A percentile compares a stretch with the other conserved stretches of the same genome.
These are phyloP conservation scores for Anomalospiza imberbis DNA, from an alignment of 2,797 vertebrate genomes.

Conservation along the genomic window DNA sequence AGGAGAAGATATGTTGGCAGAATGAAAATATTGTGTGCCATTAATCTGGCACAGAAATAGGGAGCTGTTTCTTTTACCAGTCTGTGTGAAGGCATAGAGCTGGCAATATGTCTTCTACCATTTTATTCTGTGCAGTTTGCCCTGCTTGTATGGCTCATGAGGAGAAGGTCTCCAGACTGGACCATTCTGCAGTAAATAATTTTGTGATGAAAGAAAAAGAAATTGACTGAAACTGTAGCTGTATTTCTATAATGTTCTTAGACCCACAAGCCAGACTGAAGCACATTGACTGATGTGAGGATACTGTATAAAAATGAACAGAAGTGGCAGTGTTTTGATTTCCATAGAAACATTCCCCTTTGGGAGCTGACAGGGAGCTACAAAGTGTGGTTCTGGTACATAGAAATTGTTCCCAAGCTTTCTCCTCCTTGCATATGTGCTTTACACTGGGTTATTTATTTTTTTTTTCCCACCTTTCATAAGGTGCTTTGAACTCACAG, in stretches of 20 bases:
- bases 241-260: background rate
- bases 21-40: background rate
- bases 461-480: background rate
- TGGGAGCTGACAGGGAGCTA: background rate
- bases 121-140: background rate
- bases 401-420: background rate
- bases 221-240: rapidly evolving
- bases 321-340: background rate
- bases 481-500: background rate
- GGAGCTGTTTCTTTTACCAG: background rate
- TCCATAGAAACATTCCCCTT: background rate
- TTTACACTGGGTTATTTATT: rapidly evolving
- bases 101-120: background rate
- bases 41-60: background rate
- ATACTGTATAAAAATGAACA: background rate
- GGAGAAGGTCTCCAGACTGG: background rate
- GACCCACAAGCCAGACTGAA: background rate
- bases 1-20: background rate
- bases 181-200: background rate
- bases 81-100: background rate
- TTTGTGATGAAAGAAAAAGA: background rate
- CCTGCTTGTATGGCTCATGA: background rate
- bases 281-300: background rate
- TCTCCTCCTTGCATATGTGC: background rate
- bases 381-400: background rate